Evolutionary conservation across 2,113 vertebrate species (phyloP).

Genomic region (Microcebus murinus): DNA sequence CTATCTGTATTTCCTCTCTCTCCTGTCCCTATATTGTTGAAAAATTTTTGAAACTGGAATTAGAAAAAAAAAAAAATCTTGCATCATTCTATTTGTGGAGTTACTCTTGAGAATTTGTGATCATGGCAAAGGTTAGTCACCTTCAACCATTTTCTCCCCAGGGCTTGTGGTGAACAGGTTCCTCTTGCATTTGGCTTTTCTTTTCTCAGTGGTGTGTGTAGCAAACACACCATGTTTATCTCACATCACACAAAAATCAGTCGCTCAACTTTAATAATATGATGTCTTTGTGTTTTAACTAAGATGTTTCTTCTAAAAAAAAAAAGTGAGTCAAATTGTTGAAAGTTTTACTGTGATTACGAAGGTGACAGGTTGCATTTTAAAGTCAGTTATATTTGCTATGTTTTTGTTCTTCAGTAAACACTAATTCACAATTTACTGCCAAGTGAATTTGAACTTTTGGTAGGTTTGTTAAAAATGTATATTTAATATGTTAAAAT

Average conservation of each 20-base stretch:
- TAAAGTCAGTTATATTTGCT: background rate
- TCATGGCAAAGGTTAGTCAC: slow-evolving; percentile 70
- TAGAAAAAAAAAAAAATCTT: background rate
- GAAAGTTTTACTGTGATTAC: background rate
- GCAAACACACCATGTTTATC: background rate
- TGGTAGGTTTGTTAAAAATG: background rate
- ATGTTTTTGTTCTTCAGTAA: background rate
- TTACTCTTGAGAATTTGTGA: slow-evolving; percentile 66
- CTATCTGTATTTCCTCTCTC: background rate
- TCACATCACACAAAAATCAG: background rate
- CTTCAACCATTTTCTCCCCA: slow-evolving; percentile 30
- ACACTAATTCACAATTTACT: background rate
- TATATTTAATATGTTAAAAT: background rate
- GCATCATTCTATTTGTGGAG: background rate
- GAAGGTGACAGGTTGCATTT: background rate
- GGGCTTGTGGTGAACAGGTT: background rate
- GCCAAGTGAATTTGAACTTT: background rate
- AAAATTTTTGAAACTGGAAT: slow-evolving; percentile 7
- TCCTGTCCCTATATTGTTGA: background rate
- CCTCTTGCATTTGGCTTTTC: background rate
- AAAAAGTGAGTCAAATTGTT: background rate
- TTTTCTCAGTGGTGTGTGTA: background rate
- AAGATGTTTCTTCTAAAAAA: background rate
- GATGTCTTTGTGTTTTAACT: background rate
- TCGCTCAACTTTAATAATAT: background rate